Conservation (phyloP, 2,888 invertebrate species). For the Aspidiotus rigidus region DNA sequence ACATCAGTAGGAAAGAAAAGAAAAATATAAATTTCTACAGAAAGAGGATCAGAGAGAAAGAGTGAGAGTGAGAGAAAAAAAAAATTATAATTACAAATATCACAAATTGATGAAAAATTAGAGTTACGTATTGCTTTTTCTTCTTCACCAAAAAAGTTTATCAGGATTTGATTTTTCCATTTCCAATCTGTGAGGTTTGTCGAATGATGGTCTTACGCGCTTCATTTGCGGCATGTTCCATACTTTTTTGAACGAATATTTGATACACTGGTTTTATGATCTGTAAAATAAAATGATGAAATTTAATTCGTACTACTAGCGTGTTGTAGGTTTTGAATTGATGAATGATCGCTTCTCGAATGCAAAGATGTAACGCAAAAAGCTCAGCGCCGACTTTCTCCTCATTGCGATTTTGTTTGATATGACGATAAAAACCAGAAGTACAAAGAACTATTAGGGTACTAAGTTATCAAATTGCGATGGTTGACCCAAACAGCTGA, state of each 20-base stretch:
- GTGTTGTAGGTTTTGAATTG: too few relatives aligned
- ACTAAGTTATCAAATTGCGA: too few relatives aligned
- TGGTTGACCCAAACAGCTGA: too few relatives aligned
- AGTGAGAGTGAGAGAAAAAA: not conserved
- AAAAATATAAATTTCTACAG: constrained; percentile 16
- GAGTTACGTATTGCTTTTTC: constrained; percentile 16
- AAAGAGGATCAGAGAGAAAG: not conserved
- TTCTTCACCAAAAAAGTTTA: not conserved
- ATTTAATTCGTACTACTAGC: too few relatives aligned
- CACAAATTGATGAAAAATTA: constrained; percentile 10
- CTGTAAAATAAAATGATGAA: constrained; percentile 46
- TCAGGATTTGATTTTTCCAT: constrained; percentile 25
- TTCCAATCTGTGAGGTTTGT: constrained; percentile 20
- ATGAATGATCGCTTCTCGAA: too few relatives aligned
- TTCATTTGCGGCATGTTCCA: constrained; percentile 69
- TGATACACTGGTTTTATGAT: constrained; percentile 75
- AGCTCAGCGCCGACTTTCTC: too few relatives aligned
- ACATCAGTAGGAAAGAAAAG: constrained; percentile 5
- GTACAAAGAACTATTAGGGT: too few relatives aligned
- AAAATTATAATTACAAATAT: constrained; percentile 15
- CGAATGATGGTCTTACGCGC: constrained; percentile 53
- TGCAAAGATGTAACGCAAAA: too few relatives aligned
- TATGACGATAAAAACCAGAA: too few relatives aligned
- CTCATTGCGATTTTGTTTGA: too few relatives aligned
- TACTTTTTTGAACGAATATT: constrained; percentile 68